Percentiles rank a stretch among this genome's conserved stretches.
These are phyloP conservation scores for Rhynchopsitta pachyrhyncha DNA, from an alignment of 2,113 vertebrate species.

Conservation along the genomic window DNA sequence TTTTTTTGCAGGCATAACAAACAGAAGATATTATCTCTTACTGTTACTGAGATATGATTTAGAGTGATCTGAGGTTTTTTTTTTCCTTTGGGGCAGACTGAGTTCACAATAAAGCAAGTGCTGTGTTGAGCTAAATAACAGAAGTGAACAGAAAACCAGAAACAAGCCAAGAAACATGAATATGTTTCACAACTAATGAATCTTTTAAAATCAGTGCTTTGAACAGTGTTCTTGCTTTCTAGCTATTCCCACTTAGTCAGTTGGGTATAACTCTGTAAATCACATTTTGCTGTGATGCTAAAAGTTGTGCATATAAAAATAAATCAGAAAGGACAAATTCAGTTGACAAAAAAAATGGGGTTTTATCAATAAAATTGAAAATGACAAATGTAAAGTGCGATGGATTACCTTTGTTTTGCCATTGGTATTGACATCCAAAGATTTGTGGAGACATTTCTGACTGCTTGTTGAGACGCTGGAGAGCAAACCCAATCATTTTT, in stretches of 20 bases:
- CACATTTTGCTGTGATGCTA: neutral
- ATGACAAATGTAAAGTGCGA: neutral
- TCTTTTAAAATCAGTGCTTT: neutral
- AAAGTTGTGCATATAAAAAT: neutral
- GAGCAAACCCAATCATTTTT: neutral
- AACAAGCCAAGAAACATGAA: neutral
- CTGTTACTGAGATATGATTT: neutral
- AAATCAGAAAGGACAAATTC: neutral
- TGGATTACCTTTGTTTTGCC: neutral
- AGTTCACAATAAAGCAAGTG: neutral
- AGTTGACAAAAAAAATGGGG: neutral
- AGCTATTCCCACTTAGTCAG: neutral
- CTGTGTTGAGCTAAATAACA: neutral
- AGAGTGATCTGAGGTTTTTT: neutral
- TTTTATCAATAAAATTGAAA: neutral
- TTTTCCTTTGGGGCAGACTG: neutral
- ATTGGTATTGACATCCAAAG: neutral
- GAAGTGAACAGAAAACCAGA: neutral
- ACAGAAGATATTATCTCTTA: slow-evolving; percentile 5
- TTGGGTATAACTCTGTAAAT: neutral
- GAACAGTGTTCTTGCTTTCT: neutral
- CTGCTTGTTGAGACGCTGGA: neutral
- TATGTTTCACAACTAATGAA: neutral
- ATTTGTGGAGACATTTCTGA: neutral
- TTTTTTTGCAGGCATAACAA: neutral